Evolutionary conservation across 2,113 vertebrate species (phyloP), one percentile per base, ranked within the genome.

Genomic region (Tauraco erythrolophus): DNA sequence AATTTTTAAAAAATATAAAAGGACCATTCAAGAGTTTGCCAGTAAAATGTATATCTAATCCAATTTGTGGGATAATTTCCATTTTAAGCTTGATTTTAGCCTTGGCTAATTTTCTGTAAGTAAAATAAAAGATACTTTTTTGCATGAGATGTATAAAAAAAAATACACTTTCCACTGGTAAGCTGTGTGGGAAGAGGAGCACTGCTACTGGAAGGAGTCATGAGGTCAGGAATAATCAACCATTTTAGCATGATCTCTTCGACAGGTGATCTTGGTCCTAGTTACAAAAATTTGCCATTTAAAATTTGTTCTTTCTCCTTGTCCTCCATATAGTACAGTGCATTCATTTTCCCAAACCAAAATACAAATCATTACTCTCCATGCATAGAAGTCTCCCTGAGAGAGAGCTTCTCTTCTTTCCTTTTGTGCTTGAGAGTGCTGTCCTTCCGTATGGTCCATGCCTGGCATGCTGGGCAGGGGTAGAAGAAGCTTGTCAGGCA

Each of bases 111-210:
- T 95, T 95, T 78, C 77, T 92, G 72, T 46, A 72, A 84, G 74
- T 61, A 91, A 95, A 96, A 87, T 39, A 94, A 92, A 81, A 92
- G n/a, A 43, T 86, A 51, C 25, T 21, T 77, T 92, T 97, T 91
- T 77, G 21, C 48, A 71, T 39, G 69, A 87, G 60, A n/a, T 1
- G 1, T 76, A 71, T 41, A 80, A 91, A 80, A 75, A 74, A 74
- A 68, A 84, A 81, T 79, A 81, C 23, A 58, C 69, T 96, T 96
- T 70, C 72, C 83, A 76, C 48, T 86, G 33, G 86, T 91, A 75
- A 89, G 5, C 45, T 68, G 53, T 89, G 95, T 91, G 94, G 86
- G 87, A 91, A 94, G 88, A 91, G 48, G 28, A 79, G 8, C 18
- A 43, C 28, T 89, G 64, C 74, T 92, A 65, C 61, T 94, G 80